Percentiles rank a stretch among this genome's conserved stretches.
These are phyloP conservation scores for Liodrosophila aerea DNA, from an alignment of 2,888 invertebrate genomes.

Conservation along the genomic window DNA sequence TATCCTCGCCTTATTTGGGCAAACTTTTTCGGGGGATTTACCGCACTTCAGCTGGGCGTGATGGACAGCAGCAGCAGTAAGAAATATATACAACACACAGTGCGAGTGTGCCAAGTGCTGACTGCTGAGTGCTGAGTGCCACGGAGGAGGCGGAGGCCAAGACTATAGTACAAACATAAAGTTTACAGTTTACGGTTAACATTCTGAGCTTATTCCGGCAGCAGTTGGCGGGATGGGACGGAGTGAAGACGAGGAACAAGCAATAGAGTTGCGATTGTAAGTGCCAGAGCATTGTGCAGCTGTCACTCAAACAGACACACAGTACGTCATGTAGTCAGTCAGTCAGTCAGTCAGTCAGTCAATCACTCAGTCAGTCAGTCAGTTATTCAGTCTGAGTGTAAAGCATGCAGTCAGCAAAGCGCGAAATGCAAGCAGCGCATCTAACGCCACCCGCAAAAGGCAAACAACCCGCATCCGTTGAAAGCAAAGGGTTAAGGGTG, in stretches of 20 bases:
- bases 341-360: constrained; percentile 17
- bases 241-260: constrained; percentile 11
- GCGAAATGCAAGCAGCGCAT: constrained; percentile 48
- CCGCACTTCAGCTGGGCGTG: constrained; percentile 49
- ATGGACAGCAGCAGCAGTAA: constrained; percentile 46
- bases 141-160: constrained; percentile 34
- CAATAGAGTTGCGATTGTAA: constrained; percentile 48
- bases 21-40: constrained; percentile 11
- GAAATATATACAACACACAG: constrained; percentile 24
- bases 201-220: no score
- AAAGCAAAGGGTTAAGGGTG: no score
- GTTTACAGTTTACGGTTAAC: constrained; percentile 49
- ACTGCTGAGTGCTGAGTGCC: constrained; percentile 15
- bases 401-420: constrained; percentile 41
- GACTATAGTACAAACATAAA: constrained; percentile 49
- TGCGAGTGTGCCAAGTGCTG: constrained; percentile 8
- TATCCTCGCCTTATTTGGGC: constrained; percentile 6
- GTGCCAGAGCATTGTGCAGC: constrained; percentile 51
- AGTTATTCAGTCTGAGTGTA: constrained; percentile 9
- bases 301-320: constrained; percentile 46
- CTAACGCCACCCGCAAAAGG: constrained; percentile 33
- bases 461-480: constrained; percentile 18
- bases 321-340: constrained; percentile 15
- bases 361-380: constrained; percentile 6
- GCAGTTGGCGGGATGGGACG: no score